Percentiles rank a stretch among this genome's conserved stretches.
These are phyloP conservation scores for Phataginus tetradactyla DNA, from an alignment of 2,797 vertebrate species.

Conservation along the genomic window DNA sequence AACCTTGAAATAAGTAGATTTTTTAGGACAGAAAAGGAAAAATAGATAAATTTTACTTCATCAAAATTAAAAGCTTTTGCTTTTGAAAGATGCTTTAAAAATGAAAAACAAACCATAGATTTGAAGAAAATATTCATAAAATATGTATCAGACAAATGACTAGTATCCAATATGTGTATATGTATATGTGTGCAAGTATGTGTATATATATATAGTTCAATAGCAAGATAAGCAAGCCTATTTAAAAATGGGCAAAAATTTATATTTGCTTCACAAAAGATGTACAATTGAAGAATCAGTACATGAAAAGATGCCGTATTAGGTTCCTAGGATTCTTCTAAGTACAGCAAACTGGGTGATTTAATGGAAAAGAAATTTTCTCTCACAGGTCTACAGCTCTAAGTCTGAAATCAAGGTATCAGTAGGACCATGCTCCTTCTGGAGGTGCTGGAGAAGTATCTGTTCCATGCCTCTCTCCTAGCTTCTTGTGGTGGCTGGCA, in stretches of 20 bases:
- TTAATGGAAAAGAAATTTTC: neutral
- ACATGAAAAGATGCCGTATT: neutral
- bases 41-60: neutral
- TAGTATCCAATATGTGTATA: neutral
- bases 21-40: constrained; percentile 5
- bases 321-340: neutral
- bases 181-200: too few species aligned
- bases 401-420: neutral
- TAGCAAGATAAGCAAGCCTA: neutral
- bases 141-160: neutral
- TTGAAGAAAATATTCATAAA: neutral
- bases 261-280: neutral
- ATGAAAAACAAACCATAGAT: neutral
- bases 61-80: neutral
- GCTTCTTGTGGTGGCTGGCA: neutral
- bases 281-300: neutral
- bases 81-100: neutral
- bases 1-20: neutral
- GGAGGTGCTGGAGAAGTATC: neutral
- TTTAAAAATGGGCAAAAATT: neutral
- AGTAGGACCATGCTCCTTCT: neutral
- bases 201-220: neutral
- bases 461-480: neutral
- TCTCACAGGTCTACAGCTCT: neutral
- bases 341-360: neutral